Evolutionary conservation across 2,113 vertebrate genomes (phyloP).

Genomic region (Mobula birostris): DNA sequence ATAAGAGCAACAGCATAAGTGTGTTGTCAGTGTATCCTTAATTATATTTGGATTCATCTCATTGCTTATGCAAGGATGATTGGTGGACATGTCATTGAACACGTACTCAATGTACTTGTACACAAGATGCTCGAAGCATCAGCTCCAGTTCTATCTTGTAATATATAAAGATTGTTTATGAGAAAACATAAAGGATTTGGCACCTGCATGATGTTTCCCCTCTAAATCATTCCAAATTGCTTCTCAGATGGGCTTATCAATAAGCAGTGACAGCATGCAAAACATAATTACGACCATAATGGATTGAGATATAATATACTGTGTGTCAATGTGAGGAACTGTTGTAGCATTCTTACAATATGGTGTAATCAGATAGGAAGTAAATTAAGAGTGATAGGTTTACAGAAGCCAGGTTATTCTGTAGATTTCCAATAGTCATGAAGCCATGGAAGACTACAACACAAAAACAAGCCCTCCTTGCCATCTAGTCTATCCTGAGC

Average conservation of each 20-base stretch:
- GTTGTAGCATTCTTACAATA: neutral
- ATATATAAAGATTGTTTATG: constrained; percentile 7
- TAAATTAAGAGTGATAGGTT: neutral
- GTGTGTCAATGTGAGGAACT: neutral
- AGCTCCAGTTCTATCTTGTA: neutral
- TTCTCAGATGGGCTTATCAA: constrained; percentile 30
- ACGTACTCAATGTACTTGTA: too few relatives aligned
- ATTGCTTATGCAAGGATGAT: neutral
- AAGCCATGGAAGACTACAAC: too few relatives aligned
- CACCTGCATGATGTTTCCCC: constrained; percentile 11
- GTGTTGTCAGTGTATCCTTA: neutral
- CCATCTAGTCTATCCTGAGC: too few relatives aligned
- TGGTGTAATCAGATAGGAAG: neutral
- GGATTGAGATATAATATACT: neutral
- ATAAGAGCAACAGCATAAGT: too few relatives aligned
- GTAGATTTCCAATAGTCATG: neutral
- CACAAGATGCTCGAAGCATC: neutral
- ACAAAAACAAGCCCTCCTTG: too few relatives aligned
- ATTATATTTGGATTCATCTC: neutral
- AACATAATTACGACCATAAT: constrained; percentile 11
- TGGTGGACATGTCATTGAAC: neutral
- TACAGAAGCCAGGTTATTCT: neutral
- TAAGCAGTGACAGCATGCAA: neutral
- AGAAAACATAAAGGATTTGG: neutral
- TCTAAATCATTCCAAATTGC: constrained; percentile 35